Base-by-base conservation (phyloP, 2,113 vertebrate species). In the Zosterops hypoxanthus region DNA sequence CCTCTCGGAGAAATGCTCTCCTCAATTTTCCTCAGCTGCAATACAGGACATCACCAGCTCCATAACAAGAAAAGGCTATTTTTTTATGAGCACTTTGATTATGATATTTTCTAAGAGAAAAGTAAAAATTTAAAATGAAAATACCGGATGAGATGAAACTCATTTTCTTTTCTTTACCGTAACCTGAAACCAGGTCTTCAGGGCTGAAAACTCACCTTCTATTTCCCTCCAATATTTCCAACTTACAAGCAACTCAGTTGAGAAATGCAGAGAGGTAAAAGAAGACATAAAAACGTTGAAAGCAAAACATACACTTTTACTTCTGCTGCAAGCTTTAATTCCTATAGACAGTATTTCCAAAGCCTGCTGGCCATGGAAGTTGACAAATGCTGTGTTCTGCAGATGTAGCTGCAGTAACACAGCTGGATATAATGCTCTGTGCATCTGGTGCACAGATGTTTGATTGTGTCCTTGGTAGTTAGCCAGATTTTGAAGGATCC, bases 401-500 rank as follows among this genome's bases (percentile, higher is more conserved):
- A 98, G 95, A 97, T 98, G 97, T 95, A 69, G 87, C 82, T 94
- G 84, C 76, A 92, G 89, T 78, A 96, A 64, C 96, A 96, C 98
- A 98, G 98, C 97, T 98, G 97, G 91, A 94, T 91, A 79, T 39
- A 92, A 87, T 92, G 80, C 42, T 89, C 53, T 29, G 33, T 86
- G 96, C 98, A 97, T 97, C 97, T 98, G 98, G 96, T 64, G 64
- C 90, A 95, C 98, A 98, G 91, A 97, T 98, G 96, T 98, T 90
- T 93, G 66, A 86, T 94, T 65, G 84, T 95, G 90, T 92, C 73
- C 87, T 97, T 95, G 90, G 96, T 79, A 95, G 63, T 50, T 28
- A 83, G 97, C 98, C 97, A 98, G 95, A 70, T 92, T 96, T 79
- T 89, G 94, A 97, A 86, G 31, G 87, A 96, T 92, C 79, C 66